Conservation (phyloP, 2,888 invertebrate species). For the Dasypogon diadema region DNA sequence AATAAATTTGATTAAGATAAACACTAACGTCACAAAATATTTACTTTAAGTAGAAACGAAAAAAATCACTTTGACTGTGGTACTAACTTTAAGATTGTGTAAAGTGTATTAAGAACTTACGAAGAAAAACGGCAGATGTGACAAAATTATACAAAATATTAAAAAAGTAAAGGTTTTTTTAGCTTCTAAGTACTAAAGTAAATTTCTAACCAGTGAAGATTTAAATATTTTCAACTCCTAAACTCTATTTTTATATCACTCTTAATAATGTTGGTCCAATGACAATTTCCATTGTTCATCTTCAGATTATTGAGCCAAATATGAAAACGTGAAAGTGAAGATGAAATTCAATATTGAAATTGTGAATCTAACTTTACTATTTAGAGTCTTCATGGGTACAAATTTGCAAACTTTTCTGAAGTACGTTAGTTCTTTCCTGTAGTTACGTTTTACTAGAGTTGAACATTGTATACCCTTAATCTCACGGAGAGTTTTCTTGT, state of each 20-base stretch:
- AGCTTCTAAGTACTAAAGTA: conserved; percentile 19
- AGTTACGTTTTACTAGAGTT: too few relatives aligned
- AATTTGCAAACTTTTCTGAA: not conserved
- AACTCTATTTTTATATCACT: conserved; percentile 36
- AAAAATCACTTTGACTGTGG: conserved; percentile 67
- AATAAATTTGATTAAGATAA: conserved; percentile 28
- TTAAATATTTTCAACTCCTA: conserved; percentile 26
- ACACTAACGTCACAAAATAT: conserved; percentile 31
- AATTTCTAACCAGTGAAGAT: not conserved
- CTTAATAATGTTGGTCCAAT: conserved; percentile 9
- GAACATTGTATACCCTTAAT: not conserved
- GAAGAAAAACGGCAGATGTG: conserved; percentile 6
- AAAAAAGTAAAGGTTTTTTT: conserved; percentile 26
- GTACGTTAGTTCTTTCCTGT: too few relatives aligned
- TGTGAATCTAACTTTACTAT: not conserved
- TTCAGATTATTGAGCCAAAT: conserved; percentile 22
- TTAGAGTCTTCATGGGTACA: conserved; percentile 20
- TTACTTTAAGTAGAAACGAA: conserved; percentile 51
- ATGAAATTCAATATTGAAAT: not conserved
- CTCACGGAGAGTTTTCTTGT: not conserved
- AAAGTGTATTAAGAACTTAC: conserved; percentile 5
- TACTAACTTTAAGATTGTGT: conserved; percentile 66
- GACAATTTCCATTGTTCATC: conserved; percentile 8
- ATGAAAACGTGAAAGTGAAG: not conserved
- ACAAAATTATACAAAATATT: not conserved